phyloP scores from a whole-genome alignment of 2,888 invertebrate genomes.

The Notocelia uddmanniana region DNA sequence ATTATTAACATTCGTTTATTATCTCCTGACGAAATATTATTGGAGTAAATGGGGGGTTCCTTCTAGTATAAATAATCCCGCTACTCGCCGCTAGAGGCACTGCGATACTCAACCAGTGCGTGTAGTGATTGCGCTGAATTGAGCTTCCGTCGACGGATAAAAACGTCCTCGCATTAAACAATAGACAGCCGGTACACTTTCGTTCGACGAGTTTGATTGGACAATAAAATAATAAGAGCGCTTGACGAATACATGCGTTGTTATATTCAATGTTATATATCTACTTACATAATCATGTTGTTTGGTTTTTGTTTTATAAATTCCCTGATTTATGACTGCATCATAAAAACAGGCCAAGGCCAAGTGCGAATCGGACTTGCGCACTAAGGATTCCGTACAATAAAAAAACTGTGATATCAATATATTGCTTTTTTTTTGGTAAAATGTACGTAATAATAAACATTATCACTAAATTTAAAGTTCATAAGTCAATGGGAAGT shows the following conservation, averaged over 20 bases:
- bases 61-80: constrained; percentile 33
- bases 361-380: too few relatives aligned
- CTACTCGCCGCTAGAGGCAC: constrained; percentile 44
- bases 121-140: constrained; percentile 51
- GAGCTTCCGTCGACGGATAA: constrained; percentile 50
- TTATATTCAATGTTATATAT: constrained; percentile 15
- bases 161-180: constrained; percentile 52
- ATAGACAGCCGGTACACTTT: constrained; percentile 46
- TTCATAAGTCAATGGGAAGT: too few relatives aligned
- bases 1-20: background rate
- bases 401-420: too few relatives aligned
- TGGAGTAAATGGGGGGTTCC: too few relatives aligned
- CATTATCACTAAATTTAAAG: too few relatives aligned
- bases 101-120: constrained; percentile 44
- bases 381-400: too few relatives aligned
- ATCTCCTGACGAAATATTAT: background rate
- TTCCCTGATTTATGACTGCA: background rate
- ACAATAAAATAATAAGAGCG: constrained; percentile 38
- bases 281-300: background rate
- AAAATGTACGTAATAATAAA: too few relatives aligned
- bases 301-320: background rate
- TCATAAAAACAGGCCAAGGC: background rate
- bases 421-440: too few relatives aligned
- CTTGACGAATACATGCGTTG: constrained; percentile 17
- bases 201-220: constrained; percentile 45